These are phyloP conservation scores for Poeciliopsis occidentalis DNA, from an alignment of 2,113 vertebrate species.

Conservation along the genomic window DNA sequence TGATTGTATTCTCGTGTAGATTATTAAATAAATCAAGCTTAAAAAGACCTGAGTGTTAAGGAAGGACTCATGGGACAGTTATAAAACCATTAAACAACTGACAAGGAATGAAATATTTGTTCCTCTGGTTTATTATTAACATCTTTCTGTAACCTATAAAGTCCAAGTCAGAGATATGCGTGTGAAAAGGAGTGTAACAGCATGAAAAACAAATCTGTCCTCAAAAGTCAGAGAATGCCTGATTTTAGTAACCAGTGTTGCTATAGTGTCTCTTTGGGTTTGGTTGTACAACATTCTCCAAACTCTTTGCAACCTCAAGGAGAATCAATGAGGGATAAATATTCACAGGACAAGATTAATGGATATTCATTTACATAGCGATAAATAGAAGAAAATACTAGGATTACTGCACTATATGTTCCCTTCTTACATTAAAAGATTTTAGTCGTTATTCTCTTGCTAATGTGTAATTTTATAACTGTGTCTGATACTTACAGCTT, in stretches of 20 bases:
- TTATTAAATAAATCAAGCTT: background rate
- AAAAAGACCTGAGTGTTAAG: background rate
- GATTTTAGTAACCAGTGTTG: no score
- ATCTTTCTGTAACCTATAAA: constrained; percentile 15
- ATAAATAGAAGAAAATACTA: no score
- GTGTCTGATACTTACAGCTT: no score
- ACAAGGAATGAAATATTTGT: constrained; percentile 15
- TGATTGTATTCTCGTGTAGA: background rate
- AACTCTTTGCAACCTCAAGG: background rate
- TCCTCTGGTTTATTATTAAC: background rate
- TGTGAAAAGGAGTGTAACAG: background rate
- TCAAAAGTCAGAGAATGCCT: background rate
- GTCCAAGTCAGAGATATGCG: background rate
- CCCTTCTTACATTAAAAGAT: no score
- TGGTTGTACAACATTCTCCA: background rate
- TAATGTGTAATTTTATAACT: no score
- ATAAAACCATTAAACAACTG: constrained; percentile 43
- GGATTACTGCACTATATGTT: no score
- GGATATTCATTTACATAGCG: no score
- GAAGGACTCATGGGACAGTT: background rate
- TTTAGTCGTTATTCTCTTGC: no score
- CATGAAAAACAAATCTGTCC: background rate
- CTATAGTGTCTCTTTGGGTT: background rate
- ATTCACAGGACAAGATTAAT: background rate
- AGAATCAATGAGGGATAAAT: background rate